Base-by-base conservation (phyloP, 2,888 invertebrate genomes). In the Belgica antarctica region DNA sequence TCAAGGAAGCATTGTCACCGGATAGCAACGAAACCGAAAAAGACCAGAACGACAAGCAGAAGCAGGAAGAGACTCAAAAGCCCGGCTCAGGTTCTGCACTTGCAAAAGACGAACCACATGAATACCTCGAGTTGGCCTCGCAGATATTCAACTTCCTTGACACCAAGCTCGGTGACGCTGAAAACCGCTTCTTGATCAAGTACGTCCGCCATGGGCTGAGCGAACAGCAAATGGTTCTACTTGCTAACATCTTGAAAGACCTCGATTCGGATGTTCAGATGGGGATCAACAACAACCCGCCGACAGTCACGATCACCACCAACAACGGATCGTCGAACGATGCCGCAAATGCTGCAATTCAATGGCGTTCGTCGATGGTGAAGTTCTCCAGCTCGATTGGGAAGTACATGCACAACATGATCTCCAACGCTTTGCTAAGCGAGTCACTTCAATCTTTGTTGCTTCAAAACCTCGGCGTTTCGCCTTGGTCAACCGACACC, bases 1-100 rank as follows among this genome's bases (percentile, higher is more conserved):
- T 96, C 80, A 95, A 96, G 77, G 94, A 95, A 76, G 94, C 94
- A 0, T 82, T 96, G 10, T 92, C 92, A 24, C 92, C 94, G 0
- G 80, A 80, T 74, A 76, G 77, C 0, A 77, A 76, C 41, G 77
- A 79, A 15, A 79, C 82, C 0, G 89, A 87, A 73, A 82, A 82
- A 41, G 83, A 84, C 70, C 77, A 82, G 1, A 81, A 82, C 59
- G 83, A 83, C 28, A 79, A 83, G n/a, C 78, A 81, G 17, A 84
- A 83, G 36, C 80, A 82, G 65, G 82, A 81, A 74, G 82, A 83
- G 5, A 81, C 81, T 22, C 71, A 73, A 71, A 70, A 72, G 31
- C 65, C 52, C 1, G 69, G 52, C 12, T 81, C 80, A 4, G 84
- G 84, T 4, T 82, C 89, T 59, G 87, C 91, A 47, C 89, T 89